Evolutionary conservation across 2,113 vertebrate species (phyloP).

Genomic region (Epinephelus cyanopodus): DNA sequence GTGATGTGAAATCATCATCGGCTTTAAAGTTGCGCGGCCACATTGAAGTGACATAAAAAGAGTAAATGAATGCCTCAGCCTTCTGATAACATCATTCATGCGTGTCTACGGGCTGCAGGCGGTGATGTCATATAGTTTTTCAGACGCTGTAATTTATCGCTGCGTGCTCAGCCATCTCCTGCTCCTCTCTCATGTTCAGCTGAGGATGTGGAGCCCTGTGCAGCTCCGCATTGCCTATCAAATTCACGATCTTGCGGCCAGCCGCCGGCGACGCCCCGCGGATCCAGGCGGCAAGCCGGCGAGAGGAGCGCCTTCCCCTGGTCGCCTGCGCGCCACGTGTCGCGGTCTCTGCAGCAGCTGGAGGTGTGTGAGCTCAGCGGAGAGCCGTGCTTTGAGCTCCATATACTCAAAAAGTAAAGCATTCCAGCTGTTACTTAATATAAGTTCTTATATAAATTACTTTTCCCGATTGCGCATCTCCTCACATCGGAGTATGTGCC

Average conservation of each 20-base stretch:
- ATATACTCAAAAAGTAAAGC: background rate
- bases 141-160: conserved; percentile 29
- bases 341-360: conserved; percentile 82
- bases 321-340: conserved; percentile 86
- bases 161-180: background rate
- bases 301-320: conserved; percentile 80
- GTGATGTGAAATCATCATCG: background rate
- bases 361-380: conserved; percentile 72
- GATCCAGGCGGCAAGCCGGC: conserved; percentile 82
- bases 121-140: conserved; percentile 24
- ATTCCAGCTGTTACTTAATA: no score
- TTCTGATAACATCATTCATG: conserved; percentile 1
- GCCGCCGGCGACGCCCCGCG: conserved; percentile 80
- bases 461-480: background rate
- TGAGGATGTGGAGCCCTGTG: conserved; percentile 6
- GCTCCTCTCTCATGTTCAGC: conserved; percentile 23
- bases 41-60: background rate
- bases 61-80: background rate
- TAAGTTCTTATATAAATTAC: background rate
- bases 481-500: background rate
- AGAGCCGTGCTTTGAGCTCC: conserved; percentile 33
- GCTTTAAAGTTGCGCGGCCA: no score
- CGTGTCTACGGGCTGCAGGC: background rate
- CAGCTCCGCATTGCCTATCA: conserved; percentile 69
- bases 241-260: conserved; percentile 74